phyloP scores from a whole-genome alignment of 2,888 invertebrate species.

The Hyposoter didymator region DNA sequence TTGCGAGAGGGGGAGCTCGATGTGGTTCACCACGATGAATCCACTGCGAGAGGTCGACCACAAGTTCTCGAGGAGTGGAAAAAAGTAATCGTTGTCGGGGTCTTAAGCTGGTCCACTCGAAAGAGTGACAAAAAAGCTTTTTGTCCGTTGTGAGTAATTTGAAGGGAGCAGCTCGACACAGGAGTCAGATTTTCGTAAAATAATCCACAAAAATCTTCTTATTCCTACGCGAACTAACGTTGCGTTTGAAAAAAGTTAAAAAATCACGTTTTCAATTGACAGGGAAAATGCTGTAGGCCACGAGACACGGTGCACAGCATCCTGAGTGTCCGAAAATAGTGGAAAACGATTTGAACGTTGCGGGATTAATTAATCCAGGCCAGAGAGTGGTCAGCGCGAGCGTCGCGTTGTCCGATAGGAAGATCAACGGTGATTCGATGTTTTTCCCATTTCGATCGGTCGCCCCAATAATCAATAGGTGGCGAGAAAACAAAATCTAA shows the following conservation, averaged over 20 bases:
- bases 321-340: neutral
- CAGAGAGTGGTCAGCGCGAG: neutral
- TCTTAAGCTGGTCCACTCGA: neutral
- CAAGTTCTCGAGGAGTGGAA: constrained; percentile 19
- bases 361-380: neutral
- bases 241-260: neutral
- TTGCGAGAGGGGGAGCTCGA: constrained; percentile 11
- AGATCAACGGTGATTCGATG: neutral
- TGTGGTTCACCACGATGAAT: constrained; percentile 38
- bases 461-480: constrained; percentile 21
- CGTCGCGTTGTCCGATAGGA: neutral
- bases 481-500: constrained; percentile 63
- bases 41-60: constrained; percentile 5
- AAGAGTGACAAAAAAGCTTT: neutral
- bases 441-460: neutral
- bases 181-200: neutral
- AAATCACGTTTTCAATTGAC: neutral
- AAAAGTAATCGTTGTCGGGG: constrained; percentile 17
- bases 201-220: neutral
- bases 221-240: neutral
- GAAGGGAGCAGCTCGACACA: neutral
- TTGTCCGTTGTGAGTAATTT: neutral
- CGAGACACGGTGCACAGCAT: neutral
- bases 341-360: neutral
- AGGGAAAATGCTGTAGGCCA: neutral